Base-by-base conservation (phyloP, 2,888 invertebrate species). In the Trachelus stipa region DNA sequence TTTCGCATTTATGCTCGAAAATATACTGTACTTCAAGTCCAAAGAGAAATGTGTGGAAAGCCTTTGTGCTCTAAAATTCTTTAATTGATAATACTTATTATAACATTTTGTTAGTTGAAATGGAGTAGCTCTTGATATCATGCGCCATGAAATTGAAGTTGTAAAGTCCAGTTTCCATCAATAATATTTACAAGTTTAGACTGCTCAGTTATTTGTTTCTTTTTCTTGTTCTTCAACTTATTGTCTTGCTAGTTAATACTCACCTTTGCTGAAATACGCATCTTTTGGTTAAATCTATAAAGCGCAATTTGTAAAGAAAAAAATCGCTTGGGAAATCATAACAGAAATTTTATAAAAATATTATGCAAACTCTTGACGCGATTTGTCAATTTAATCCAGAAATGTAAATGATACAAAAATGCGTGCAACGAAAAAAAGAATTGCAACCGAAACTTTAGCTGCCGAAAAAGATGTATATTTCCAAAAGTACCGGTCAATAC, bases 111-210 rank as follows among this genome's bases (percentile, higher is more conserved):
- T 71, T 71, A 71, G 71, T 71, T 34, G 34, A 71, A 71, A 34
- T 30, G 71, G 71, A 71, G 71, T 71, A 71, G 71, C 71, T 71
- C 33, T 34, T 71, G 71, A 68, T 30, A 73, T 56, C 69, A 76
- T 69, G 15, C 31, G 76, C 75, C 76, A 73, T 80, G 73, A 56
- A 56, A 56, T 56, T 56, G 23, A 56, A 40, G 30, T 79, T 37
- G 77, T 56, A 34, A 40, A 74, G 56, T 31, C 76, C 73, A 76
- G 76, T 76, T 79, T 76, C 73, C 77, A 77, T 68, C 37, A 69
- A 73, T 81, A 30, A 68, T 56, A 12, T 73, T 69, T 71, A 56
- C 23, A 56, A 23, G 56, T 56, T 56, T 56, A 56, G 56, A 56
- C 56, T 23, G 56, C 23, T 56, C 9, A 56, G 56, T 23, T 56